Evolutionary conservation across 1,140 invertebrate genomes (phyloP).

Genomic region (Tribolium castaneum): DNA sequence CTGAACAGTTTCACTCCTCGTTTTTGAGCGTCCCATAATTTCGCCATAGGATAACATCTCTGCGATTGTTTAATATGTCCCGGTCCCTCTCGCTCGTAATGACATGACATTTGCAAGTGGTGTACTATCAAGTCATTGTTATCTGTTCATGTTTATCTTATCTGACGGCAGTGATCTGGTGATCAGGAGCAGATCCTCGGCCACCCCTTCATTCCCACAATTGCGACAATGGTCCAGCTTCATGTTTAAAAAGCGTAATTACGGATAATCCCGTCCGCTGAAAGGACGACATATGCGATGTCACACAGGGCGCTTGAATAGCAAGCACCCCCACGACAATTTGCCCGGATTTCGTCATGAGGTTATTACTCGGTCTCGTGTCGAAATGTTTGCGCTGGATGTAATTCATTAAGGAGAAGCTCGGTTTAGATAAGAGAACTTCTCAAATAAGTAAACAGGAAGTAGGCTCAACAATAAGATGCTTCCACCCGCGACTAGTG

Average conservation of each 20-base stretch:
- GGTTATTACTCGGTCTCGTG: conserved; percentile 15
- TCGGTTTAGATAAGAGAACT: conserved; percentile 42
- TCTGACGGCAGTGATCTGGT: conserved; percentile 57
- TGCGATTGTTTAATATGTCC: conserved; percentile 28
- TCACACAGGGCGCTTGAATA: conserved; percentile 51
- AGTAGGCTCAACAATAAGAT: conserved; percentile 31
- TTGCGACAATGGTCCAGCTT: conserved; percentile 57
- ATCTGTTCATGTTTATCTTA: conserved; percentile 61
- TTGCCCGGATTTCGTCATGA: conserved; percentile 48
- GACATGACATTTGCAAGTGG: conserved; percentile 59
- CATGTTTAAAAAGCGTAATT: conserved; percentile 62
- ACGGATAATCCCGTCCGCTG: conserved; percentile 59
- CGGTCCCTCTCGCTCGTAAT: conserved; percentile 24
- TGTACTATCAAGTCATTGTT: conserved; percentile 56
- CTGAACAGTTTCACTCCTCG: not conserved
- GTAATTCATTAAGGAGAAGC: conserved; percentile 38
- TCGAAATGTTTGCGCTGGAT: conserved; percentile 35
- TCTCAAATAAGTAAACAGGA: conserved; percentile 42
- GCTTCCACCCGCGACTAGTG: conserved; percentile 39
- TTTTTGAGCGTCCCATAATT: not conserved
- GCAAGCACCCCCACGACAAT: conserved; percentile 20
- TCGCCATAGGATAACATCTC: not conserved
- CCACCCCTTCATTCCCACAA: conserved; percentile 59
- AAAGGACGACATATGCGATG: conserved; percentile 61
- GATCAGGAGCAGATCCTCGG: conserved; percentile 25